These are phyloP conservation scores for Lanistes nyassanus DNA, from an alignment of 1,140 invertebrate species.

Conservation along the genomic window DNA sequence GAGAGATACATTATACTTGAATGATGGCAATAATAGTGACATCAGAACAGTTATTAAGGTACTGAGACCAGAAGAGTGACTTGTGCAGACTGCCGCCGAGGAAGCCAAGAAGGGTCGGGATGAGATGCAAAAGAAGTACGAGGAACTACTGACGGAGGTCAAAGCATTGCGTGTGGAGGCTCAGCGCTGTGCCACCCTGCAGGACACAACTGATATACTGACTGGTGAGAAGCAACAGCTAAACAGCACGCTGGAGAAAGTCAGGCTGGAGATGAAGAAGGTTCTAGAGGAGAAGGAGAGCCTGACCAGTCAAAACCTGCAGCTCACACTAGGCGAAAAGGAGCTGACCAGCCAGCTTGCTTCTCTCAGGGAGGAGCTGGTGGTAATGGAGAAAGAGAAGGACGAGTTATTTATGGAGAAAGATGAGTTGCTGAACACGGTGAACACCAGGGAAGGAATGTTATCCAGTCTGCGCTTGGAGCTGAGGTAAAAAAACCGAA, in stretches of 20 bases:
- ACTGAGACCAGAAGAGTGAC: too few relatives aligned
- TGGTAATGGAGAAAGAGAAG: constrained; percentile 40
- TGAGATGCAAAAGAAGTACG: constrained; percentile 33
- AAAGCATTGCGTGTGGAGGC: constrained; percentile 41
- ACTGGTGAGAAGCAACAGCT: constrained; percentile 52
- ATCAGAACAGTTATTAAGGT: background rate
- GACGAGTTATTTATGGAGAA: constrained; percentile 33
- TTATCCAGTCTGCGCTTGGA: constrained; percentile 10
- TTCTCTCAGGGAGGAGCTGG: constrained; percentile 44
- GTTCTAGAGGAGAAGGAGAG: constrained; percentile 46
- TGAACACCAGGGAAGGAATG: constrained; percentile 1
- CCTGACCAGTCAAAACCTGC: constrained; percentile 49
- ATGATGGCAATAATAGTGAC: too few relatives aligned
- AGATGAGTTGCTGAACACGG: constrained; percentile 23
- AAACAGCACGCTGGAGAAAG: constrained; percentile 45
- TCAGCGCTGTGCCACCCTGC: constrained; percentile 36
- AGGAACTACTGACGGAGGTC: constrained; percentile 37
- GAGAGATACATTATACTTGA: too few relatives aligned
- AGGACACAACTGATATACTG: constrained; percentile 51
- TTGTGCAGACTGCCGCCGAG: constrained; percentile 37
- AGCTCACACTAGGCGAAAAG: constrained; percentile 46
- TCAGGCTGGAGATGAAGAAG: constrained; percentile 51
- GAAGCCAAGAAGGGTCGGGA: constrained; percentile 35
- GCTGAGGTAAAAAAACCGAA: too few relatives aligned
- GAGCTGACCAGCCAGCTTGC: constrained; percentile 47